Percentiles rank a stretch among this genome's conserved stretches.
phyloP scores from a whole-genome alignment of 2,888 invertebrate genomes.

The Augochlorella aurata region DNA sequence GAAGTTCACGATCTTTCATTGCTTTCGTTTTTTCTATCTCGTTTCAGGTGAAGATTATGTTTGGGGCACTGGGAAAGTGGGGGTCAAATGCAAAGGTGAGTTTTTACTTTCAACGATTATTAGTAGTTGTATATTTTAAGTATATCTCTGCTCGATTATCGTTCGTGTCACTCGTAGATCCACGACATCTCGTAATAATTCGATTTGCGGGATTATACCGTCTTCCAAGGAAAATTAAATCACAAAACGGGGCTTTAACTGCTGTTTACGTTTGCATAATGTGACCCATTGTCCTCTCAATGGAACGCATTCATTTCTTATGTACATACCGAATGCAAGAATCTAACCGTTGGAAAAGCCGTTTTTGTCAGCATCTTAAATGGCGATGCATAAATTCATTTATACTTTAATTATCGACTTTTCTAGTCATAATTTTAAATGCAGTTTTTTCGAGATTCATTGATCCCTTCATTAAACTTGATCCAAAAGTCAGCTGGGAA shows the following conservation, averaged over 20 bases:
- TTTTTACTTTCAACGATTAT: not conserved
- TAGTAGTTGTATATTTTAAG: not conserved
- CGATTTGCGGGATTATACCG: not conserved
- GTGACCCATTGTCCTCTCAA: not conserved
- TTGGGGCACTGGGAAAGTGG: slow-evolving; percentile 85
- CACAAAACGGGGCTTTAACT: not conserved
- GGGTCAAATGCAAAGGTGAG: slow-evolving; percentile 86
- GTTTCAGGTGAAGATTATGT: slow-evolving; percentile 85
- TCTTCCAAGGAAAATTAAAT: not conserved
- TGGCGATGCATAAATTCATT: not conserved
- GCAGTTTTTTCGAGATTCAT: not conserved
- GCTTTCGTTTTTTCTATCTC: slow-evolving; percentile 48
- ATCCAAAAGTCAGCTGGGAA: no score
- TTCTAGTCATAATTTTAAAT: not conserved
- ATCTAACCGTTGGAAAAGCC: not conserved
- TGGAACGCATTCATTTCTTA: not conserved
- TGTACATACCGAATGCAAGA: not conserved
- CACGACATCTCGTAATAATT: not conserved
- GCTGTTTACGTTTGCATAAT: not conserved
- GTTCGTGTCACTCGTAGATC: slow-evolving; percentile 37
- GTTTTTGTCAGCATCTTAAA: not conserved
- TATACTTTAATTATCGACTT: not conserved
- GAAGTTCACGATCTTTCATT: not conserved
- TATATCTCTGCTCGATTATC: not conserved
- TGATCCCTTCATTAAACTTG: no score